A percentile compares a stretch with the other conserved stretches of the same genome.
phyloP scores from a whole-genome alignment of 2,113 vertebrate species.

The Brachypteracias leptosomus region DNA sequence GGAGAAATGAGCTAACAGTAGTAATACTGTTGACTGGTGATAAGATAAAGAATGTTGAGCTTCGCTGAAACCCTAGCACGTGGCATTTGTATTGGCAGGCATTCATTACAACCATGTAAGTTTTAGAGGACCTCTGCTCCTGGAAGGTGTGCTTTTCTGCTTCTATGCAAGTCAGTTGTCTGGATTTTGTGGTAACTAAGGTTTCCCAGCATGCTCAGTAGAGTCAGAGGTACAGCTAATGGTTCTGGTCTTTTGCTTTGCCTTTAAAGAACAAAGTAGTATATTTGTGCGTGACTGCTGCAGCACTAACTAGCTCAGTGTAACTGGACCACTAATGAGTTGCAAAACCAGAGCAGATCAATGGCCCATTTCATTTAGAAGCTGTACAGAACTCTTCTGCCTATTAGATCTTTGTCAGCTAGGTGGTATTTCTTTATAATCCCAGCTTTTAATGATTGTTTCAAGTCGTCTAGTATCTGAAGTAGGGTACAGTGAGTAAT shows the following conservation, averaged over 20 bases:
- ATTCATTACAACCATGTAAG: background rate
- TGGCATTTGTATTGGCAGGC: background rate
- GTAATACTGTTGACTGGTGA: background rate
- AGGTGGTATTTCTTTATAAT: background rate
- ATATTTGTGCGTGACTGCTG: background rate
- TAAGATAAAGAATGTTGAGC: background rate
- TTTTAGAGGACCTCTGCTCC: background rate
- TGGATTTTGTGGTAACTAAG: background rate
- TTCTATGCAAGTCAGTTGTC: background rate
- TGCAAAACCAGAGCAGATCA: background rate
- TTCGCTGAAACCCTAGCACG: background rate
- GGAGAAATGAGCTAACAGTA: background rate
- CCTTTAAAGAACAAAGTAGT: background rate
- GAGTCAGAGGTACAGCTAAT: background rate
- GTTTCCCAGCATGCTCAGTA: background rate
- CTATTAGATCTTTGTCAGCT: background rate
- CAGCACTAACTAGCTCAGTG: background rate
- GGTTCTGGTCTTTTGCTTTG: background rate
- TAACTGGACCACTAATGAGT: background rate
- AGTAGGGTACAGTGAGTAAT: background rate
- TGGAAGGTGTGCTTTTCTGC: background rate
- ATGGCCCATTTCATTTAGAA: background rate
- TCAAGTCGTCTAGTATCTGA: background rate
- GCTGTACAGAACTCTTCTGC: background rate
- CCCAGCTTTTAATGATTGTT: conserved; percentile 3